Evolutionary conservation across 2,113 vertebrate species (phyloP).

Genomic region (Datnioides undecimradiatus): DNA sequence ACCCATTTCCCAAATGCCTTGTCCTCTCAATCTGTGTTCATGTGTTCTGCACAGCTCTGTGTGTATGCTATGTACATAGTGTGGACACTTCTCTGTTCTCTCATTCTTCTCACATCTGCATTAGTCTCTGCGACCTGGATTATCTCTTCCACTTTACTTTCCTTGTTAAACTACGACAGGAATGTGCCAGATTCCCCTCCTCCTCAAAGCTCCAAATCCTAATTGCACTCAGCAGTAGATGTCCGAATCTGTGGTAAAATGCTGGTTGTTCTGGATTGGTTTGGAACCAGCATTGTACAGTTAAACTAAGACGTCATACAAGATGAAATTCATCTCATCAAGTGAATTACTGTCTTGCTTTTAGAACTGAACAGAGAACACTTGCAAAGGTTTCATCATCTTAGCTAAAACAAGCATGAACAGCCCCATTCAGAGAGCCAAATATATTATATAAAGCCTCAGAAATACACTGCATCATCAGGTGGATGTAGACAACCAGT

Average conservation of each 20-base stretch:
- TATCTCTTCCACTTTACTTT: slow-evolving; percentile 46
- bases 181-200: slow-evolving; percentile 23
- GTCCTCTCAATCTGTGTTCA: slow-evolving; percentile 75
- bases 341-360: slow-evolving; percentile 41
- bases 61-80: slow-evolving; percentile 78
- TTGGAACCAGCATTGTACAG: slow-evolving; percentile 39
- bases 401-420: slow-evolving; percentile 69
- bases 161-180: slow-evolving; percentile 51
- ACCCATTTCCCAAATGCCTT: slow-evolving; percentile 78
- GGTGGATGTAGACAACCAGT: slow-evolving; percentile 83
- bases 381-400: slow-evolving; percentile 79
- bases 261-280: slow-evolving; percentile 45
- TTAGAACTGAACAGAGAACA: slow-evolving; percentile 59
- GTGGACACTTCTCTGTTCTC: slow-evolving; percentile 69
- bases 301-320: slow-evolving; percentile 23
- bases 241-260: slow-evolving; percentile 32
- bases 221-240: slow-evolving; percentile 27
- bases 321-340: slow-evolving; percentile 53
- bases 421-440: slow-evolving; percentile 10
- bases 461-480: slow-evolving; percentile 77
- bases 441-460: slow-evolving; percentile 21
- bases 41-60: slow-evolving; percentile 79
- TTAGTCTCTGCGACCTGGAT: slow-evolving; percentile 73
- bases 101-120: slow-evolving; percentile 82
- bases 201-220: slow-evolving; percentile 35